Base-by-base conservation (phyloP, 2,797 vertebrate genomes). In the Rhincodon typus region DNA sequence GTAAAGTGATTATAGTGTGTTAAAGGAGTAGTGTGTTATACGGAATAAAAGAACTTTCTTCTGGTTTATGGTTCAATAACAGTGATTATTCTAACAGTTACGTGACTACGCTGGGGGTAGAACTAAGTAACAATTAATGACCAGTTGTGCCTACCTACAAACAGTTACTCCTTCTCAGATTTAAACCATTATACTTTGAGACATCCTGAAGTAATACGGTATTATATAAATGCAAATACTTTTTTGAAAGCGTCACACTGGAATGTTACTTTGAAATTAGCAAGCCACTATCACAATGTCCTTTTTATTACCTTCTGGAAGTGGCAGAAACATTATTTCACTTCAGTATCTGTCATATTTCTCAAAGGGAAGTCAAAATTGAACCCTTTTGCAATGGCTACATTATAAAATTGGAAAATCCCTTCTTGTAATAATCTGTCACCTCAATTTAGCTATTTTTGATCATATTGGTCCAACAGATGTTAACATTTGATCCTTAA, bases 301-400 rank as follows among this genome's bases (percentile, higher is more conserved):
- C 62, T 93, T 93, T 62, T 93, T 67, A 93, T 67, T 62, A 93
- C 34, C 1, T 93, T 67, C 6, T 25, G 90, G 66, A 93, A 42
- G 62, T 69, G 90, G 69, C 90, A 93, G 67, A 21, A 93, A 69
- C n/a, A 93, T 69, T 93, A 38, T 93, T 93, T 93, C 66, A 42
- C 42, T 67, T 93, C 62, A 25, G 66, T 69, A 69, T 10, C 12
- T 93, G 19, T 93, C 90, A 93, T 42, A 69, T 93, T 93, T 69
- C 66, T 69, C 90, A 42, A 93, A 38, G 34, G 88, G 38, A 66
- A 66, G 62, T 67, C 88, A 91, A 67, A 91, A 62, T 38, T 91
- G 88, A 91, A 91, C 15, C 6, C 17, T 21, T 67, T 91, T 66
- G 57, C 57, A 93, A 69, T 93, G 90, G 69, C 42, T 93, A n/a